Evolutionary conservation across 2,888 invertebrate species (phyloP), one percentile per base, ranked within the genome.

Genomic region (Clusia tigrina): DNA sequence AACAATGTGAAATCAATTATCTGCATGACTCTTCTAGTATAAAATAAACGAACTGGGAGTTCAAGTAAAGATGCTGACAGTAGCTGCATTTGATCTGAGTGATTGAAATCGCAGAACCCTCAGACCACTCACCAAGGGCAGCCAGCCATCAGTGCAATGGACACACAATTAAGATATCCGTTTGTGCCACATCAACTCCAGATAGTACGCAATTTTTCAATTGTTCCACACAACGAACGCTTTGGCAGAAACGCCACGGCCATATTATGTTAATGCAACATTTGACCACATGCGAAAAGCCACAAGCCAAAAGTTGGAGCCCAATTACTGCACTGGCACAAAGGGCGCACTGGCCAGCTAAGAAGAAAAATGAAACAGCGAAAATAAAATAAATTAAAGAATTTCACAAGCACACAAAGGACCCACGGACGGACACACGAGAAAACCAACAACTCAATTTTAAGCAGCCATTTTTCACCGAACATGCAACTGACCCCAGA

Each of bases 381-480:
- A 42, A 32, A 32, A 12, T 32, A 32, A 9, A 42, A 42, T 3
- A 42, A 42, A 42, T 15, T 42, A 12, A n/a, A 32, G 32, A 42
- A 42, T n/a, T 42, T 15, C 42, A 42, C 42, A 42, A 60, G 64
- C 32, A 58, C 20, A 54, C 58, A 46, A 24, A 38, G 51, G 51
- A 51, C 69, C 53, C 9, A 22, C 37, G 22, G 17, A 55, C 17
- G 37, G n/a, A 38, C 22, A 37, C 15, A 37, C 15, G 2, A 54
- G 60, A 63, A 69, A 69, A 58, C 62, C 69, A 74, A 77, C 76
- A 74, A 66, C 76, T 75, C 72, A 76, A 77, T 75, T 70, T 63
- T 22, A 25, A 54, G 42, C 57, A 42, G 62, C 38, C 57, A 62
- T 62, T 53, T 64, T 60, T 63, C 32, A 53, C 42, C 26, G 59